These are phyloP conservation scores for Callipepla californica DNA, from an alignment of 2,113 vertebrate species.

Conservation along the genomic window DNA sequence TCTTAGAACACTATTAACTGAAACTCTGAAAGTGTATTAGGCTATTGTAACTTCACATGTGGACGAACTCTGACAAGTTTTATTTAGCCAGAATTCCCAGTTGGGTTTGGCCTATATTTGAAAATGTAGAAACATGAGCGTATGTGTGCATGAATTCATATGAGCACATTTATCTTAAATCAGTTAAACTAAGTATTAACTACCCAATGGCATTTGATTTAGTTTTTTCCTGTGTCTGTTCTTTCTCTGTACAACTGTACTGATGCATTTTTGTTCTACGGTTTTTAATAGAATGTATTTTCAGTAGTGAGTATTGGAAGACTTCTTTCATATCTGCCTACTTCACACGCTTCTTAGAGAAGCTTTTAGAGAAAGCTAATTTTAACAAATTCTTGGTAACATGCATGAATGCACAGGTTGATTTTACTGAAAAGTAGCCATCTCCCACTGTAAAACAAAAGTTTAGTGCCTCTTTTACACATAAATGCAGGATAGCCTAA, in stretches of 20 bases:
- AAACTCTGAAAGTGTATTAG: conserved; percentile 49
- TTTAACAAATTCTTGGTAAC: neutral
- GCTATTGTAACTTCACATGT: conserved; percentile 12
- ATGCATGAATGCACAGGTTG: neutral
- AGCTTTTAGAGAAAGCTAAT: neutral
- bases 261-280: neutral
- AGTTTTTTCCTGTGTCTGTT: neutral
- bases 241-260: neutral
- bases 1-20: conserved; percentile 67
- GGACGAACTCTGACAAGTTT: neutral
- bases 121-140: neutral
- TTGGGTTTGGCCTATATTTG: neutral
- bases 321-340: neutral
- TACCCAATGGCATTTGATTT: neutral
- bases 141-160: neutral
- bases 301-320: neutral
- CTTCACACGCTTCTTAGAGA: neutral
- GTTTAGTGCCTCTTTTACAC: neutral
- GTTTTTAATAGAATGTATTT: neutral
- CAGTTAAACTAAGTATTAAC: neutral
- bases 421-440: neutral
- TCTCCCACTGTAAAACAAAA: neutral
- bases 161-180: neutral
- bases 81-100: neutral
- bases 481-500: neutral